Evolutionary conservation across 2,888 invertebrate genomes (phyloP), one percentile per base, ranked within the genome.

Genomic region (Monochamus alternatus): DNA sequence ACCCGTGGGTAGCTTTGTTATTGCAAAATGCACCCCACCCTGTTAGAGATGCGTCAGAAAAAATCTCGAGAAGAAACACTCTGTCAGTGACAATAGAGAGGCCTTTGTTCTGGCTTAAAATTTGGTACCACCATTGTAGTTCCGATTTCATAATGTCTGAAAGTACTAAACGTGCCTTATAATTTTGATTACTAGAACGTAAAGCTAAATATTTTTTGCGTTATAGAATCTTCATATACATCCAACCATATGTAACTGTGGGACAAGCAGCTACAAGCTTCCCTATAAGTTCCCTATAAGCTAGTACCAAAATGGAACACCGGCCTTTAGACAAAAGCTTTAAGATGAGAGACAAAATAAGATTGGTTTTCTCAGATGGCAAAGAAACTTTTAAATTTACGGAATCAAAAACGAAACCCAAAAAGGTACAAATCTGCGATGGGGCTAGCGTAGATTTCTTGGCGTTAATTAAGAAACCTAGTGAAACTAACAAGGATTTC

Each of bases 21-120:
- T 71, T 60, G 67, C 78, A 80, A 66, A 32, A 51, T 2, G 77
- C 77, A 3, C 82, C 82, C 84, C 81, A 83, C 5, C 79, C 82
- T 8, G 78, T 75, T 7, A 64, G 44, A 14, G 82, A 83, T 14
- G 82, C 80, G 70, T 84, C 83, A 8, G 82, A 64, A 62, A 79
- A 84, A 67, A 83, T 82, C 75, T 80, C 81, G n/a, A 75, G 32
- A 30, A 5, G 31, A 71, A 77, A 81, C 3, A 9, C 14, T 32
- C 60, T 44, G 70, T 60, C 47, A 58, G 68, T 22, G 5, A 74
- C 51, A 32, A 74, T 76, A 22, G 7, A 14, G 8, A 66, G 30
- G 22, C 74, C 74, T 62, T 63, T 62, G 43, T 74, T 74, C 8
- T 52, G 44, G 14, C 7, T 66, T 43, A 74, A 8, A 10, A 66